These are phyloP conservation scores for Prinia subflava DNA, from an alignment of 2,113 vertebrate species.

Conservation along the genomic window DNA sequence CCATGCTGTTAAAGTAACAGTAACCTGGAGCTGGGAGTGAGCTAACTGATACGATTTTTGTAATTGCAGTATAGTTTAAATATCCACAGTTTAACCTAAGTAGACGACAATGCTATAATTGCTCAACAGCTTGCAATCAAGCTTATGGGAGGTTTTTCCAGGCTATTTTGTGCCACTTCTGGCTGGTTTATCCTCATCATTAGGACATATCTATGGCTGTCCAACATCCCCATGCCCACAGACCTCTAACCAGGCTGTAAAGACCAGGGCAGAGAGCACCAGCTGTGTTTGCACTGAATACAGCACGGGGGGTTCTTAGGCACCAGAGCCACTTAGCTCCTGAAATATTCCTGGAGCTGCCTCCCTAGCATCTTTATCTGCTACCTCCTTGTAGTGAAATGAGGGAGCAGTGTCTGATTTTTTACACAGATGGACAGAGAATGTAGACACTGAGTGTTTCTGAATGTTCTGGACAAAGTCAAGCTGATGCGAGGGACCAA, in stretches of 20 bases:
- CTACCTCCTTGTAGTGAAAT: background rate
- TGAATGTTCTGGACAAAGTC: background rate
- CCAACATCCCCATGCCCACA: background rate
- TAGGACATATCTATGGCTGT: background rate
- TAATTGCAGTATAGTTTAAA: background rate
- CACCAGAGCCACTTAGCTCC: background rate
- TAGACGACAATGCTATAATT: background rate
- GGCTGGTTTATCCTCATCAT: background rate
- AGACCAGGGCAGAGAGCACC: background rate
- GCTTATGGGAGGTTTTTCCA: background rate
- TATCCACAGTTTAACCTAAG: background rate
- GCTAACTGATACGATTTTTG: background rate
- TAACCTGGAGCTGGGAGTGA: background rate
- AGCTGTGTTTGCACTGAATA: accelerated
- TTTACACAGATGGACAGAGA: background rate
- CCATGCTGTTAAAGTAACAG: background rate
- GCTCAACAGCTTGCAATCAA: background rate
- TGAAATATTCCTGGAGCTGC: background rate
- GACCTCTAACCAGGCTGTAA: background rate
- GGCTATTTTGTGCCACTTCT: background rate
- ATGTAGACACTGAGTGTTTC: background rate
- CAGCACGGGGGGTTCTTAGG: background rate
- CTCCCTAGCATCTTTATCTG: background rate
- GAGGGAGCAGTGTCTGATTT: background rate
- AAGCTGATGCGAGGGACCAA: background rate